Conservation (phyloP, 2,113 vertebrate species). For the Stigmatopora nigra region DNA sequence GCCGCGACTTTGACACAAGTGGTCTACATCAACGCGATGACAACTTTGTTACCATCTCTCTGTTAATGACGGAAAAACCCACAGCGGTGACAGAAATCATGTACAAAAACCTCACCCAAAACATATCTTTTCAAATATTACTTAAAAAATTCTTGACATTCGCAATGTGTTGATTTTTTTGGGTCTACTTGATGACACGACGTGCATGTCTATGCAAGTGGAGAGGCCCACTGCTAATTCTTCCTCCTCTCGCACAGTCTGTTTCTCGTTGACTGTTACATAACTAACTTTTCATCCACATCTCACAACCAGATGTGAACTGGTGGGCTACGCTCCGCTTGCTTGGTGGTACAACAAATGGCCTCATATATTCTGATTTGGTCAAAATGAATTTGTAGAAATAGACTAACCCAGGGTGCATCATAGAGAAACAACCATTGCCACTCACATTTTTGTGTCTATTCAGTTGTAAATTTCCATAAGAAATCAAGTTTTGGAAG, state of each 20-base stretch:
- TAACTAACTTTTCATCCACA: constrained; percentile 24
- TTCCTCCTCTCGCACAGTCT: constrained; percentile 29
- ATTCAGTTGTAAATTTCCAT: too few relatives aligned
- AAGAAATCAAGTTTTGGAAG: too few relatives aligned
- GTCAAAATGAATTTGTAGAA: background rate
- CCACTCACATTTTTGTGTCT: too few relatives aligned
- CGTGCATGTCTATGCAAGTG: constrained; percentile 27
- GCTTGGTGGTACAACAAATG: constrained; percentile 1
- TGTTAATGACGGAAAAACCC: background rate
- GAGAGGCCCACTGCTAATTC: constrained; percentile 29
- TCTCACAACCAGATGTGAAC: constrained; percentile 17
- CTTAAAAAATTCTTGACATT: background rate
- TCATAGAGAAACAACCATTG: too few relatives aligned
- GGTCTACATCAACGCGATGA: background rate
- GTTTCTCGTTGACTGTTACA: constrained; percentile 41
- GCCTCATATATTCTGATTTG: background rate
- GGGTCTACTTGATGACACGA: constrained; percentile 33
- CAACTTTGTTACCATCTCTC: background rate
- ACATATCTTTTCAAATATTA: background rate
- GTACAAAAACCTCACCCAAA: too few relatives aligned
- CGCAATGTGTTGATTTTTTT: constrained; percentile 1
- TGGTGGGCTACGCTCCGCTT: background rate
- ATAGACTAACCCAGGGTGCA: background rate
- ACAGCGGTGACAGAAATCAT: too few relatives aligned
- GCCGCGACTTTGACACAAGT: too few relatives aligned